phyloP scores from a whole-genome alignment of 2,888 invertebrate genomes.

The Xestia sexstrigata region DNA sequence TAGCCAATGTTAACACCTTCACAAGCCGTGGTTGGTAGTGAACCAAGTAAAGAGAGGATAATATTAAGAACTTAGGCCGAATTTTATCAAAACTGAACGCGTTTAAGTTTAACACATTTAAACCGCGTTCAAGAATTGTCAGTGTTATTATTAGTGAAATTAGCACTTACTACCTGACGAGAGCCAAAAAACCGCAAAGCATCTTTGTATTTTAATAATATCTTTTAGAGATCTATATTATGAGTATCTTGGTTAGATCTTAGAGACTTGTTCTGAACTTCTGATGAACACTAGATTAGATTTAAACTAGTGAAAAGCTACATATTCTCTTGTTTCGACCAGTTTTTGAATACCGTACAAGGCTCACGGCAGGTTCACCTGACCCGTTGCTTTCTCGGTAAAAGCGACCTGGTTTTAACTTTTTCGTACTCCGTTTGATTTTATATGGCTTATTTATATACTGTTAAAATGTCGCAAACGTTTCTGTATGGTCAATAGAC shows the following conservation, averaged over 20 bases:
- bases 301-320: neutral
- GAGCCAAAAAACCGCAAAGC: no score
- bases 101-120: neutral
- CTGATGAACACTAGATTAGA: neutral
- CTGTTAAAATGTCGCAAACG: slow-evolving; percentile 26
- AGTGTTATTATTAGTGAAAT: neutral
- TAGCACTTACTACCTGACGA: neutral
- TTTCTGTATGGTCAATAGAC: neutral
- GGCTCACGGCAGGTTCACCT: neutral
- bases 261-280: neutral
- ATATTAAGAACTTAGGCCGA: neutral
- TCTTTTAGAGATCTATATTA: no score
- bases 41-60: no score
- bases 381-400: slow-evolving; percentile 47
- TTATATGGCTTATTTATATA: slow-evolving; percentile 32
- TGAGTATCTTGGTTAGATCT: neutral
- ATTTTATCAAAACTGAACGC: neutral
- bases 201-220: no score
- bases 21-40: neutral
- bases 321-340: neutral
- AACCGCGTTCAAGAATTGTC: neutral
- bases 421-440: slow-evolving; percentile 36
- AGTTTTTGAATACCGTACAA: neutral
- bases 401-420: slow-evolving; percentile 25
- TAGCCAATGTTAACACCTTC: neutral